Evolutionary conservation across 2,888 invertebrate species (phyloP).

Genomic region (Drosophila macrothrix): DNA sequence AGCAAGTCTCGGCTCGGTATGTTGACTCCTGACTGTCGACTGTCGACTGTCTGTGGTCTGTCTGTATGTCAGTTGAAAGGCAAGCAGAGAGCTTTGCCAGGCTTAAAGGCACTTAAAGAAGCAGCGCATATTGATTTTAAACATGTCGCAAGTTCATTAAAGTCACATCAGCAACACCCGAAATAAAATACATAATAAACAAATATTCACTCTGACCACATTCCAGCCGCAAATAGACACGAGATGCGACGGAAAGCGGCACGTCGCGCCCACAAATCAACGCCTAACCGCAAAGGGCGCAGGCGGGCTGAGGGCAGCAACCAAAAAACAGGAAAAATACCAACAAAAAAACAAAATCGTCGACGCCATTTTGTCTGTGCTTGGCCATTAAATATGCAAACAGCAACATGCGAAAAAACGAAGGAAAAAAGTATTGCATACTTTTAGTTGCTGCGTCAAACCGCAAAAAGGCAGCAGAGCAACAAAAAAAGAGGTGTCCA

Average conservation of each 20-base stretch:
- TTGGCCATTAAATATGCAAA: conserved; percentile 76
- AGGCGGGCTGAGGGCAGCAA: not conserved
- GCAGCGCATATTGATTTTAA: conserved; percentile 62
- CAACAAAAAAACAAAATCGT: conserved; percentile 3
- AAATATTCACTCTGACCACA: conserved; percentile 48
- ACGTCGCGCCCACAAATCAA: conserved; percentile 73
- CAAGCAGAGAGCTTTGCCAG: conserved; percentile 29
- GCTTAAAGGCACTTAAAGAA: conserved; percentile 57
- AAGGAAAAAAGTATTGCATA: conserved; percentile 73
- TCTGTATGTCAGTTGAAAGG: conserved; percentile 38
- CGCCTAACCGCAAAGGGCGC: conserved; percentile 68
- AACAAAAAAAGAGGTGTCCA: conserved; percentile 23
- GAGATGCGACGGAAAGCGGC: conserved; percentile 47
- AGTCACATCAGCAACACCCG: conserved; percentile 67
- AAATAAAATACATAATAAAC: conserved; percentile 21
- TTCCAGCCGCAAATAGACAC: conserved; percentile 74
- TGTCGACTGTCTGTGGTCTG: conserved; percentile 30
- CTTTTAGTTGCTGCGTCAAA: conserved; percentile 78
- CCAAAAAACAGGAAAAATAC: conserved; percentile 32
- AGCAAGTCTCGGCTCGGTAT: conserved; percentile 18
- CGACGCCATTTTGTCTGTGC: conserved; percentile 76
- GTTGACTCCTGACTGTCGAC: conserved; percentile 26
- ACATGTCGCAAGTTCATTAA: conserved; percentile 71
- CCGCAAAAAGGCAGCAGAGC: conserved; percentile 68
- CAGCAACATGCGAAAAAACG: conserved; percentile 72